Evolutionary conservation across 2,888 invertebrate genomes (phyloP).

Genomic region (Apamea sordens): DNA sequence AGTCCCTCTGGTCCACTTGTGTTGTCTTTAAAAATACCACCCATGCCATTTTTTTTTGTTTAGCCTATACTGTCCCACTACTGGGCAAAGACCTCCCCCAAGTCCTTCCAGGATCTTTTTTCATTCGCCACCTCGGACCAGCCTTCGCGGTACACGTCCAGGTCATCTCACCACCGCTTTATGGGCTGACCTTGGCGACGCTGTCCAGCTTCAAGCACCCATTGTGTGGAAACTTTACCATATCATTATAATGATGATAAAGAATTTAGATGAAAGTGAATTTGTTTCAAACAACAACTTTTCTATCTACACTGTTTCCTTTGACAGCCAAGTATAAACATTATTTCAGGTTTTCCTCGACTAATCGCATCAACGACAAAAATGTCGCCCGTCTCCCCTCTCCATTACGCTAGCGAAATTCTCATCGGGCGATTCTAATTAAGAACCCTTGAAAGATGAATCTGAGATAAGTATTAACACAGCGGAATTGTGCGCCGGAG

Average conservation of each 20-base stretch:
- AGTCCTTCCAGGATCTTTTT: no score
- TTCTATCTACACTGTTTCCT: no score
- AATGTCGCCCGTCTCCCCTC: constrained; percentile 62
- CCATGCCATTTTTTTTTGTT: no score
- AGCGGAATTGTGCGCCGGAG: constrained; percentile 62
- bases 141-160: no score
- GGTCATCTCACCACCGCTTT: no score
- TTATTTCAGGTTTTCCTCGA: background rate
- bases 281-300: background rate
- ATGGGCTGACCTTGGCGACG: no score
- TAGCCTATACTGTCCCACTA: no score
- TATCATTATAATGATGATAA: no score
- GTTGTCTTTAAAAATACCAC: background rate
- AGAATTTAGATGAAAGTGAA: background rate
- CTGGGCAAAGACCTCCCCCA: no score
- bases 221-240: no score
- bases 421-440: constrained; percentile 82
- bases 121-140: no score
- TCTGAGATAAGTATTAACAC: constrained; percentile 83
- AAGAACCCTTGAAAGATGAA: constrained; percentile 85
- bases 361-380: constrained; percentile 13
- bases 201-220: no score
- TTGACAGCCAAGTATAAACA: background rate
- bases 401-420: constrained; percentile 66
- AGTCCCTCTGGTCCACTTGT: background rate